Evolutionary conservation across 2,113 vertebrate species (phyloP).

Genomic region (Falco punctatus): DNA sequence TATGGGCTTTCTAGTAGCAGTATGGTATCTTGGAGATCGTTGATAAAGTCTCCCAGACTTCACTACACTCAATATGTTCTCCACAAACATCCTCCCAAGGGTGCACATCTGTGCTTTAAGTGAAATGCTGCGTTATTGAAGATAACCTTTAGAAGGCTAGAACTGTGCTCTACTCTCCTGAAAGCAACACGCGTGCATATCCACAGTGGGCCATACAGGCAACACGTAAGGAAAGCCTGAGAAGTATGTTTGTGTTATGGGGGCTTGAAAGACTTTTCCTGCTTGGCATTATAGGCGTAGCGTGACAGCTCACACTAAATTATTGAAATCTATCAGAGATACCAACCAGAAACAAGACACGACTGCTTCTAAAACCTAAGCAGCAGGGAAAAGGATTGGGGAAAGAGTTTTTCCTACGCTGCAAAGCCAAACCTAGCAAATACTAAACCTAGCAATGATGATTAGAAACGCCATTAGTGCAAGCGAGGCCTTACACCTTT

Average conservation of each 20-base stretch:
- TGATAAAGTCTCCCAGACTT: background rate
- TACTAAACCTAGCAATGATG: background rate
- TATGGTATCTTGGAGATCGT: background rate
- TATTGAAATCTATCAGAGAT: background rate
- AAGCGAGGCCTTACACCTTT: background rate
- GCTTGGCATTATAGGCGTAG: background rate
- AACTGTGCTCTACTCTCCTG: background rate
- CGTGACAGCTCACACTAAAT: background rate
- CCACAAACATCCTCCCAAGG: background rate
- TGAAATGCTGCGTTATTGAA: background rate
- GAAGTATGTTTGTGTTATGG: background rate
- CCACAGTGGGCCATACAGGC: background rate
- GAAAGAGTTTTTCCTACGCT: background rate
- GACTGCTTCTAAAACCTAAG: background rate
- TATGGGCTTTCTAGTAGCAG: background rate
- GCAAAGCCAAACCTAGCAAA: background rate
- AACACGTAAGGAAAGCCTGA: background rate
- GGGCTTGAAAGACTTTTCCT: background rate
- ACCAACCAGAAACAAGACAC: background rate
- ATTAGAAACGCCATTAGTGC: background rate
- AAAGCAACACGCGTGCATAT: background rate
- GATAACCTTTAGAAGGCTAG: background rate
- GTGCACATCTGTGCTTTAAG: background rate
- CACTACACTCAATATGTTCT: background rate
- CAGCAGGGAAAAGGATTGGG: rapidly evolving